Base-by-base conservation (phyloP, 2,888 invertebrate species). In the Eudasyphora cyanicolor region DNA sequence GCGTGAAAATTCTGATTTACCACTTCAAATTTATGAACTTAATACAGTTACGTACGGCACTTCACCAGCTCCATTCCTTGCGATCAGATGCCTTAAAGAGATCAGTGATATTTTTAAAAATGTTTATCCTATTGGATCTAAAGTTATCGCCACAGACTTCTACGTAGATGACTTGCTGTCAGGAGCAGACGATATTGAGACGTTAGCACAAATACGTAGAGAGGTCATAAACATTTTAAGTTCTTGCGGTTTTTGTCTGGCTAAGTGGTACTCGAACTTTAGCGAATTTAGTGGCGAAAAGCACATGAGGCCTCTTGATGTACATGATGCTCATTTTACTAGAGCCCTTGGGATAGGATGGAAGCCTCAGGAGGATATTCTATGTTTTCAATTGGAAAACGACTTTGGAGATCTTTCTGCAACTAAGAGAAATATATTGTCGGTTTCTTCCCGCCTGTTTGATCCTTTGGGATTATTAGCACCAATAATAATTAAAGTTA, bases 41-140 rank as follows among this genome's bases (percentile, higher is more conserved):
- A n/a, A n/a, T n/a, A n/a, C n/a, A n/a, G n/a, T n/a, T n/a, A n/a
- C n/a, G n/a, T n/a, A n/a, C n/a, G n/a, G n/a, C n/a, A n/a, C n/a
- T n/a, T n/a, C n/a, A n/a, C n/a, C 85, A 12, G 86, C 86, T 32
- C 85, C 85, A 62, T 86, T 81, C 70, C 29, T 70, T 7, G 78
- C 78, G 3, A 78, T 62, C 29, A 51, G 78, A 12, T 62, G 78
- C 32, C 45, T 78, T 12, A 35, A 35, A 45, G 54, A 70, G 24
- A 12, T 49, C 21, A 85, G 86, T n/a, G 60, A 79, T 0, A 35
- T 35, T 35, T 35, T 35, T 35, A 5, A 35, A 35, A 10, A 35
- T 35, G 35, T 35, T 7, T 35, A 35, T 10, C 35, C 35, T 35
- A 5, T 35, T 35, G 57, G 54, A 12, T 73, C 84, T 0, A 14